Evolutionary conservation across 2,113 vertebrate species (phyloP).

Genomic region (Thunnus thynnus): DNA sequence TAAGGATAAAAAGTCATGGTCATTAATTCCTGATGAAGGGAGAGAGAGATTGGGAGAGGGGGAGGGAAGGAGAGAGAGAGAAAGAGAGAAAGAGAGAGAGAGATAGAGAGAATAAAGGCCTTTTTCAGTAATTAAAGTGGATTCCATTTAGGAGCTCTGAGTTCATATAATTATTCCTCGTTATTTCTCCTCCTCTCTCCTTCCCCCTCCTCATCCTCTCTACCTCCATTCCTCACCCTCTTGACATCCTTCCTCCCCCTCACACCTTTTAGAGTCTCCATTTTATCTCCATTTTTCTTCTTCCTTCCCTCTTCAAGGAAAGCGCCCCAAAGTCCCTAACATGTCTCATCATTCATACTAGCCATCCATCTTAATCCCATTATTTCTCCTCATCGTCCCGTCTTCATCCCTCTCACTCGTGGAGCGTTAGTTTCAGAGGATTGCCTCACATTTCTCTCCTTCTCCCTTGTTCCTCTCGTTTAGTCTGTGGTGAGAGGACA

Average conservation of each 20-base stretch:
- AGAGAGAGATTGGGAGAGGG: conserved; percentile 52
- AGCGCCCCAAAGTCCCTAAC: conserved; percentile 64
- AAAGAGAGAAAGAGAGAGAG: conserved; percentile 28
- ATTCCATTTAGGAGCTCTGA: conserved; percentile 78
- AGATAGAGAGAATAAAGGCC: conserved; percentile 69
- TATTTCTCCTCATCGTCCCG: conserved; percentile 46
- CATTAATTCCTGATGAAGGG: conserved; percentile 86
- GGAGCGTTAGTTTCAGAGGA: conserved; percentile 52
- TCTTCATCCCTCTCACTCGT: conserved; percentile 38
- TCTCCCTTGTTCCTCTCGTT: conserved; percentile 46
- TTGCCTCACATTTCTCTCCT: conserved; percentile 44
- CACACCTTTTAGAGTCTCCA: conserved; percentile 69
- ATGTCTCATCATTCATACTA: conserved; percentile 62
- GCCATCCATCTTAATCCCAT: conserved; percentile 68
- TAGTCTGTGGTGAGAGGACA: conserved; percentile 54
- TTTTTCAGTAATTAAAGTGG: conserved; percentile 78
- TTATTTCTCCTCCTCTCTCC: conserved; percentile 65
- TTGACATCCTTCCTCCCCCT: conserved; percentile 67
- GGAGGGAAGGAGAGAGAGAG: conserved; percentile 24
- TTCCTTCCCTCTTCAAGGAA: conserved; percentile 59
- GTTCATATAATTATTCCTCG: conserved; percentile 78
- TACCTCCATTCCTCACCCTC: conserved; percentile 65
- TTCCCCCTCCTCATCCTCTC: conserved; percentile 53
- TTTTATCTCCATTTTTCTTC: conserved; percentile 64
- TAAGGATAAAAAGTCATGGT: conserved; percentile 86